Evolutionary conservation across 2,888 invertebrate species (phyloP), one percentile per base, ranked within the genome.

Genomic region (Rhyacophila evoluta): DNA sequence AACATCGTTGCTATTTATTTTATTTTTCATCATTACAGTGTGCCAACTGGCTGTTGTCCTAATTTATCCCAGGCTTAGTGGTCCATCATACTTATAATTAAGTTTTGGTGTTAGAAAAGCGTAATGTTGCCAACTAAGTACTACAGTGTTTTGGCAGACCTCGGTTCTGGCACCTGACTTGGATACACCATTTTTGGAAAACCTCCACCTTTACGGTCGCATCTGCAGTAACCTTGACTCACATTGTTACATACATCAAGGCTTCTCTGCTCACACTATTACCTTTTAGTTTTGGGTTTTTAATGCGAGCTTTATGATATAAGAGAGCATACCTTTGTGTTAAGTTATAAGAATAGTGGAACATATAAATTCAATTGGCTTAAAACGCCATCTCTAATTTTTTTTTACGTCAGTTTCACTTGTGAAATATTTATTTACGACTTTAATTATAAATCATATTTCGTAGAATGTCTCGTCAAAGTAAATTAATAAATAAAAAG

Each of bases 81-180:
- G 15, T 55, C 25, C 55, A 55, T 55, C 55, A 55, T 55, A 55
- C 10, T 55, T 19, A 25, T 55, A 55, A 55, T 8, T 55, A 55
- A 55, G 55, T 55, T 55, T 55, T 55, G 55, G 55, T 55, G 55
- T 41, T 41, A 41, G 41, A 41, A 41, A 41, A 41, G 41, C 41
- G 41, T 41, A 3, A 41, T 41, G 41, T 41, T 41, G 41, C 15
- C 41, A 41, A 41, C 15, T 3, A 8, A 41, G 41, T 15, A 12
- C n/a, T 41, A 41, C 41, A 41, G 15, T 41, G 19, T 19, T 19
- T 55, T 55, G 55, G 55, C 55, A 55, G 10, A n/a, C 2, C 55
- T 55, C 19, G 15, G 19, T 55, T 55, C 55, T 55, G 55, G 55
- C 55, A 25, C 19, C 10, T 19, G 55, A 25, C 25, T 19, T 55